Base-by-base conservation (phyloP, 2,888 invertebrate genomes). In the Balanococcus diminutus region DNA sequence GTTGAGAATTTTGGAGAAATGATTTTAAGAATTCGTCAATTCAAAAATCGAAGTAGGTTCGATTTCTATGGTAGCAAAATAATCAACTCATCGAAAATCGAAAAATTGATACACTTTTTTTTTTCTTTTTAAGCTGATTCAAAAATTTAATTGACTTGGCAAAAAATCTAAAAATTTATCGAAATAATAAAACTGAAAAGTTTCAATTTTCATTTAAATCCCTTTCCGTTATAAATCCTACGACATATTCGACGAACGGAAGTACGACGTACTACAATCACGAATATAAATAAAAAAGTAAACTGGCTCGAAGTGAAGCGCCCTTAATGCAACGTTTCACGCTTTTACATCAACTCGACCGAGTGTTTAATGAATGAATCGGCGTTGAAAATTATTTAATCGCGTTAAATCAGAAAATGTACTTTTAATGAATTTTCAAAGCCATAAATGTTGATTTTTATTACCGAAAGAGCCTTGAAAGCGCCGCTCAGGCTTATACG, bases 401-500 rank as follows among this genome's bases (percentile, higher is more conserved):
- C 75, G 36, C 36, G 75, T 36, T 36, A 36, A 79, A 79, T 79
- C 75, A 19, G 11, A 36, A 79, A 67, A 79, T 79, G 36, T 36
- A 32, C 32, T 36, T 32, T 32, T 79, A 79, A 79, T 36, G 32
- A 36, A 79, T 22, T 79, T 79, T 79, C 75, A 36, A 32, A 79
- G 75, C 75, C 28, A 79, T 79, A 79, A 79, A 79, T 36, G 75
- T 79, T 36, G 1, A 79, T 36, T 79, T 79, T 79, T 79, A 79
- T 79, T 79, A 79, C 5, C 19, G 2, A 1, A 11, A 79, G 19
- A 36, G 36, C 75, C 75, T 79, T 79, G 75, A 79, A 79, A 36
- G 16, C 67, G 67, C 67, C 67, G 28, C 36, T 79, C 36, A n/a
- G 75, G 19, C 3, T n/a, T 19, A 19, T 72, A 31, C 31, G n/a